Base-by-base conservation (phyloP, 1,140 invertebrate species). In the Pantala flavescens region DNA sequence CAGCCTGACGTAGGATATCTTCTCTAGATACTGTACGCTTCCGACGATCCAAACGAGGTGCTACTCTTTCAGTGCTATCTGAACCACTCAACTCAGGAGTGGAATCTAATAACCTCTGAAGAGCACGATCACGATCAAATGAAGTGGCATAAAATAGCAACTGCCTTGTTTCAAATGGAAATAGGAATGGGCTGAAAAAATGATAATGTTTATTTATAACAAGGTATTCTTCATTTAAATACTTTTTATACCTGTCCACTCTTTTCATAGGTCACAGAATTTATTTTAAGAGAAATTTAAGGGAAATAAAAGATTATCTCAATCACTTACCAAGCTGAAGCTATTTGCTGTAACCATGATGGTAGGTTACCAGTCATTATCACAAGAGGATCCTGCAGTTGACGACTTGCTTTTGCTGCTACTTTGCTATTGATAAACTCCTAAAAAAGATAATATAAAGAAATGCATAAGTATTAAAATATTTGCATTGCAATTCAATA, bases 281-380 rank as follows among this genome's bases (percentile, higher is more conserved):
- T 12, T 63, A 63, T 19, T 21, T 63, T 21, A 14, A 3, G 12
- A 63, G 3, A 63, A 21, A 63, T 63, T 7, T 19, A 12, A 21
- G 12, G 3, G 3, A 5, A 63, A 21, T 7, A 12, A 21, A 63
- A 16, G 14, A 21, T 63, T 12, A 63, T 7, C 12, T 63, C 14
- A 3, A 16, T 63, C n/a, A 81, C 87, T 87, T 79, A 92, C 90
- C 95, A 97, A 72, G 91, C 91, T 80, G 92, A 90, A 75, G 94
- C 94, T 72, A 99, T 93, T 84, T 98, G 95, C 79, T 94, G 93
- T 42, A 99, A 84, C 97, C 97, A 99, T 43, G 89, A 89, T 0
- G 97, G 97, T 72, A 98, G 84, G 85, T 98, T 98, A 77, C 96
- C 96, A 10, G 96, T 98, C 95, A 98, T 97, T 73, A 98, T 97